Evolutionary conservation across 1,140 invertebrate species (phyloP).

Genomic region (Cotesia glomerata): DNA sequence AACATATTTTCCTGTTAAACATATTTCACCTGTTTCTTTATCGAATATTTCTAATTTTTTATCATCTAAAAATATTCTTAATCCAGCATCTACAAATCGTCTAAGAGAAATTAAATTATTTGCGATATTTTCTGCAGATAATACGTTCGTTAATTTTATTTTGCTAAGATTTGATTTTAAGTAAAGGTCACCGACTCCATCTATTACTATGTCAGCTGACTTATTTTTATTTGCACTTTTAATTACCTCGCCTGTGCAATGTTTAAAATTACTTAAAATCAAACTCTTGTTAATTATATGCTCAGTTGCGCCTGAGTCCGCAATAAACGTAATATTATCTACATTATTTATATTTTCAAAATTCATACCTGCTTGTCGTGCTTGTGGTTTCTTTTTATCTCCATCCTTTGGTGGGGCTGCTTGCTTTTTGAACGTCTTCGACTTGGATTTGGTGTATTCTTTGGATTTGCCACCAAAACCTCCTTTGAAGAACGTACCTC

Average conservation of each 20-base stretch:
- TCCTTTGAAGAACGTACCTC: no score
- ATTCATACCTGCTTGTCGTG: no score
- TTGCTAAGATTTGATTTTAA: slow-evolving; percentile 16
- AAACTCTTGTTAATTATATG: slow-evolving; percentile 29
- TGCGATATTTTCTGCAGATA: slow-evolving; percentile 14
- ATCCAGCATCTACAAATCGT: slow-evolving; percentile 25
- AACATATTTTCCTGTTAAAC: slow-evolving; percentile 8
- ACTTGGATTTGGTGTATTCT: no score
- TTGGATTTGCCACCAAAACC: no score
- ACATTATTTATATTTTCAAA: slow-evolving; percentile 4
- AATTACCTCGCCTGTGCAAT: slow-evolving; percentile 7
- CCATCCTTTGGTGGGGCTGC: no score
- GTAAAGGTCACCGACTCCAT: slow-evolving; percentile 25
- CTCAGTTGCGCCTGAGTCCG: slow-evolving; percentile 32
- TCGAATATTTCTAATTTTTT: slow-evolving; percentile 14
- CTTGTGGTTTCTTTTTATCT: no score
- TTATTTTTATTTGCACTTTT: slow-evolving; percentile 34
- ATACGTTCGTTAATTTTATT: slow-evolving; percentile 26
- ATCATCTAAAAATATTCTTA: slow-evolving; percentile 23
- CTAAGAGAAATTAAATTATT: slow-evolving; percentile 30
- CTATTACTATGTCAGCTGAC: slow-evolving; percentile 29
- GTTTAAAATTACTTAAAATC: slow-evolving; percentile 32
- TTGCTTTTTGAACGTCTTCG: no score
- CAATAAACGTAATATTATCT: slow-evolving; percentile 26
- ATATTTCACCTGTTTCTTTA: slow-evolving; percentile 14